Evolutionary conservation across 2,888 invertebrate genomes (phyloP).

Genomic region (Agrochola macilenta): DNA sequence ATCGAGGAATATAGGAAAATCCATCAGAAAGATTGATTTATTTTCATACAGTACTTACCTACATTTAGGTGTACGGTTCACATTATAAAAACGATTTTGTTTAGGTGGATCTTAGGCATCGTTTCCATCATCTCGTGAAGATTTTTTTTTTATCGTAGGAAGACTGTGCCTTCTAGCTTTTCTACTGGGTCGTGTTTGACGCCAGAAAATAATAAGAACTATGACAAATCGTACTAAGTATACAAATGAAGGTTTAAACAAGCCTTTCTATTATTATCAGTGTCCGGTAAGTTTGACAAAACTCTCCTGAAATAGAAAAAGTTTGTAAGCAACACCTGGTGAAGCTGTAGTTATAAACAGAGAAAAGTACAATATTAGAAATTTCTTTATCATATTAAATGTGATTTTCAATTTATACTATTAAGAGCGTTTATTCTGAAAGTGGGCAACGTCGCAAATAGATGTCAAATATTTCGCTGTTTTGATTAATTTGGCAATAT

Average conservation of each 20-base stretch:
- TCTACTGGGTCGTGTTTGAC: background rate
- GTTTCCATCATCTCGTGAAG: background rate
- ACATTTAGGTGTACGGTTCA: background rate
- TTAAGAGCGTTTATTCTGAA: no score
- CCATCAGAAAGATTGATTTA: slow-evolving; percentile 28
- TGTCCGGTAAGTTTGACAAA: no score
- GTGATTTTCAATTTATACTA: background rate
- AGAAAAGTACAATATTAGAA: background rate
- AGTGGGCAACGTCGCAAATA: no score
- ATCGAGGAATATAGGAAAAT: background rate
- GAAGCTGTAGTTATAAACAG: background rate
- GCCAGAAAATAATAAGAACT: background rate
- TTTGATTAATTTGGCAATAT: no score
- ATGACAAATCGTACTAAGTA: no score
- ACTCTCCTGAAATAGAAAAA: background rate
- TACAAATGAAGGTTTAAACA: no score
- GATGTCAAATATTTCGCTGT: no score
- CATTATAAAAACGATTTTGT: background rate
- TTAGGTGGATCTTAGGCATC: background rate
- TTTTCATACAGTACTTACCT: slow-evolving; percentile 1
- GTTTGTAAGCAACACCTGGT: no score
- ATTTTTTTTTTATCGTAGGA: background rate
- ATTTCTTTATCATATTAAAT: no score
- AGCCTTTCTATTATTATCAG: no score
- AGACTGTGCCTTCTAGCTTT: background rate